Evolutionary conservation across 2,113 vertebrate genomes (phyloP).

Genomic region (human): DNA sequence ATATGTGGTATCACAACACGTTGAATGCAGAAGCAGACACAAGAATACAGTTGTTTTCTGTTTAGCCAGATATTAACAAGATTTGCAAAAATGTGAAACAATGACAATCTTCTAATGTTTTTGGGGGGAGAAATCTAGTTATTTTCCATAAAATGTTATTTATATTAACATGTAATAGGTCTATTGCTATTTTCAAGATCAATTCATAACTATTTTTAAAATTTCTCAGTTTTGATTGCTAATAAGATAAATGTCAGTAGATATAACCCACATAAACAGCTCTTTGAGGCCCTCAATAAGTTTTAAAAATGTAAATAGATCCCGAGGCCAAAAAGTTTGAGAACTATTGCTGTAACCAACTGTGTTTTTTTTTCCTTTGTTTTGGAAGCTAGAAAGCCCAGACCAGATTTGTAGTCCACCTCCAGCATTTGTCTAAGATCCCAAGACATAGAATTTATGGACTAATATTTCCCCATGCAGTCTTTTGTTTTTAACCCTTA

Average conservation of each 20-base stretch:
- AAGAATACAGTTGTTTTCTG: neutral
- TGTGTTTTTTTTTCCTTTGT: neutral
- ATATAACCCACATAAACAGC: neutral
- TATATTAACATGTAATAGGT: neutral
- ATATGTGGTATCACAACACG: neutral
- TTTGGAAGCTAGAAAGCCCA: neutral
- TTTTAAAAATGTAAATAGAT: neutral
- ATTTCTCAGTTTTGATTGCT: constrained; percentile 11
- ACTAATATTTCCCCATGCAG: neutral
- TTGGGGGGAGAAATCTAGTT: neutral
- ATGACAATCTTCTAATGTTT: neutral
- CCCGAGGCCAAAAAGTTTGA: neutral
- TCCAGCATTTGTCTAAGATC: neutral
- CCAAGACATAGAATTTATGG: neutral
- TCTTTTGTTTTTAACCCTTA: neutral
- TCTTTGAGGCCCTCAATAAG: neutral
- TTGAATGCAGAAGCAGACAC: neutral
- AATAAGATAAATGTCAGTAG: neutral
- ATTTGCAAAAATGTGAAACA: neutral
- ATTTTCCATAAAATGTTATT: neutral
- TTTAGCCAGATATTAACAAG: neutral
- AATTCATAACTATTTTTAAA: neutral
- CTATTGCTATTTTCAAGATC: constrained; percentile 13
- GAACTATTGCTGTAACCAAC: neutral
- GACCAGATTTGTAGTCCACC: neutral